These are phyloP conservation scores for Calosoma granatense DNA, from an alignment of 1,140 invertebrate species.

Conservation along the genomic window DNA sequence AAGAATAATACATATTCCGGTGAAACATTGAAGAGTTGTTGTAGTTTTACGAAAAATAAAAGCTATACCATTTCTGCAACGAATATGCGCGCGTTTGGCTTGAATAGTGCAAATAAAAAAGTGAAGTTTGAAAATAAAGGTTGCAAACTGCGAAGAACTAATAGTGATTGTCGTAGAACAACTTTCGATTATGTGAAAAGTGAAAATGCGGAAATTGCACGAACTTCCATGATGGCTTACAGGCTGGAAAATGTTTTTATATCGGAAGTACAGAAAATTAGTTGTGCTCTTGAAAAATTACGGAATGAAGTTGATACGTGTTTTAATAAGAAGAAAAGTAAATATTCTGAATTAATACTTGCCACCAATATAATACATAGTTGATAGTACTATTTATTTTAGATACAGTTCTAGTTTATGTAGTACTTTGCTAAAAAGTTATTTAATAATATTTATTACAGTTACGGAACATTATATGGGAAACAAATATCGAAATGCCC, in stretches of 20 bases:
- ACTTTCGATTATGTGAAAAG: not conserved
- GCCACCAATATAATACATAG: not conserved
- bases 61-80: not conserved
- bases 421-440: too few species aligned
- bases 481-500: slow-evolving; percentile 77
- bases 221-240: not conserved
- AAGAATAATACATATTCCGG: not conserved
- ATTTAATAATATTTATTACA: too few species aligned
- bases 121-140: not conserved
- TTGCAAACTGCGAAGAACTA: not conserved
- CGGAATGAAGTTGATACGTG: not conserved
- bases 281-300: not conserved
- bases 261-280: not conserved
- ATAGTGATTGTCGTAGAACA: not conserved
- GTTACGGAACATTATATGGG: slow-evolving; percentile 73
- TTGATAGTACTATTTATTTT: not conserved
- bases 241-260: not conserved
- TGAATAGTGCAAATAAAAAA: not conserved
- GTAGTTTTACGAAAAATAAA: not conserved
- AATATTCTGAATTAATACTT: not conserved
- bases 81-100: not conserved
- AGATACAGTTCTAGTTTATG: too few species aligned
- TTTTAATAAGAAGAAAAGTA: not conserved
- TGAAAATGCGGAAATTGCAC: not conserved
- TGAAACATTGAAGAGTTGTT: not conserved